Base-by-base conservation (phyloP, 1,140 invertebrate species). In the Drosophila pallidifrons region DNA sequence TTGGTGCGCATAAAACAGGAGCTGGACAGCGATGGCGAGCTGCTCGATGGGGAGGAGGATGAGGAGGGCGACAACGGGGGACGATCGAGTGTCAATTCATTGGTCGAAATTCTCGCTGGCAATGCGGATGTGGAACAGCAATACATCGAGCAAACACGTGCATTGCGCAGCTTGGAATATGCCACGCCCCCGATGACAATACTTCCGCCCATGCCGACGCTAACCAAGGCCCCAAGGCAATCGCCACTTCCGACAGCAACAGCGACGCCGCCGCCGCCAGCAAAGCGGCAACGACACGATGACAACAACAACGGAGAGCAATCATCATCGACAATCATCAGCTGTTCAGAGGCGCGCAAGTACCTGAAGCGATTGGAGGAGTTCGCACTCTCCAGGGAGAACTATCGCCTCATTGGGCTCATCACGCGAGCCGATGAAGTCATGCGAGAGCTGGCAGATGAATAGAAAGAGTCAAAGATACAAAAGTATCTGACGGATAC, bases 361-460 rank as follows among this genome's bases (percentile, higher is more conserved):
- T 92, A 92, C 75, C 78, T 92, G 52, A 92, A 92, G 51, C 66
- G 81, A 11, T 25, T 92, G 11, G 85, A 92, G 69, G 91, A 92
- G 68, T 92, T 92, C 55, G 91, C 91, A 5, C 55, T 92, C 30
- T 71, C 73, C 55, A 82, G 82, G 63, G 85, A 90, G 41, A 92
- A 92, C 65, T 90, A 87, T 64, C 76, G 91, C 11, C 73, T 92
- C 3, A 92, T 92, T 68, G 91, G 76, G 3, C 30, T 92, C 6
- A 90, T 92, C 38, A 92, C 91, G 5, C 57, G 91, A 5, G 91
- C 91, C 58, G 91, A 91, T 54, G 91, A 91, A 60, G 83, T 92
- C 11, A 73, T 92, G 75, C 77, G 91, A n/a, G 91, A 92, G 57
- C 71, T 92, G 70, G 80, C 72, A 13, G 81, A 82, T 16, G 67